Evolutionary conservation across 92 coral and sea anemone species (phyloP).

Genomic region (Blastomussa wellsi): DNA sequence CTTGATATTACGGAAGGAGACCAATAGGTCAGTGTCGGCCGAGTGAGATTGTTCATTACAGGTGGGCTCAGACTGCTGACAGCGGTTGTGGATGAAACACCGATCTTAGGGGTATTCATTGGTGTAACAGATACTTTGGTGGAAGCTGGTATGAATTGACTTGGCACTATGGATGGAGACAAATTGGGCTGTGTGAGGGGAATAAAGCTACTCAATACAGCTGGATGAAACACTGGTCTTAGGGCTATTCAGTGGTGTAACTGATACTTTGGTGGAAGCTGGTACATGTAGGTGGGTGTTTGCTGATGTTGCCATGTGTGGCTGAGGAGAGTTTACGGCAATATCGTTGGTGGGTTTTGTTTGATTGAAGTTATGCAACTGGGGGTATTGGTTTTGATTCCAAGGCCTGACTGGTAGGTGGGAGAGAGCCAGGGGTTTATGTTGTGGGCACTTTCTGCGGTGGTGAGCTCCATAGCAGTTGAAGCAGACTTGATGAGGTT

Average conservation of each 20-base stretch:
- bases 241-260: neutral
- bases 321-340: too few species aligned
- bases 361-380: too few species aligned
- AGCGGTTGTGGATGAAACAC: neutral
- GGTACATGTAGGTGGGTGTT: too few species aligned
- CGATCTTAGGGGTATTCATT: neutral
- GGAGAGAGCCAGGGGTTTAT: too few species aligned
- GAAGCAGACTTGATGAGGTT: too few species aligned
- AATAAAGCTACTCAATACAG: neutral
- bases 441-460: too few species aligned
- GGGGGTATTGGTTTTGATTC: too few species aligned
- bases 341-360: too few species aligned
- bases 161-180: neutral
- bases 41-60: neutral
- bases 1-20: slow-evolving; percentile 14
- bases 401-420: too few species aligned
- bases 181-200: neutral
- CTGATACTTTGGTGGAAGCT: slow-evolving; percentile 1
- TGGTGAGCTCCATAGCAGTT: too few species aligned
- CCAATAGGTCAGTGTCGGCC: neutral
- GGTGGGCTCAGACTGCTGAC: neutral
- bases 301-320: too few species aligned
- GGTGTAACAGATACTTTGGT: neutral
- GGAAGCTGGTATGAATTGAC: neutral
- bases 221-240: neutral